Conservation (phyloP, 2,113 vertebrate species). For the Romanogobio albipinnatus region DNA sequence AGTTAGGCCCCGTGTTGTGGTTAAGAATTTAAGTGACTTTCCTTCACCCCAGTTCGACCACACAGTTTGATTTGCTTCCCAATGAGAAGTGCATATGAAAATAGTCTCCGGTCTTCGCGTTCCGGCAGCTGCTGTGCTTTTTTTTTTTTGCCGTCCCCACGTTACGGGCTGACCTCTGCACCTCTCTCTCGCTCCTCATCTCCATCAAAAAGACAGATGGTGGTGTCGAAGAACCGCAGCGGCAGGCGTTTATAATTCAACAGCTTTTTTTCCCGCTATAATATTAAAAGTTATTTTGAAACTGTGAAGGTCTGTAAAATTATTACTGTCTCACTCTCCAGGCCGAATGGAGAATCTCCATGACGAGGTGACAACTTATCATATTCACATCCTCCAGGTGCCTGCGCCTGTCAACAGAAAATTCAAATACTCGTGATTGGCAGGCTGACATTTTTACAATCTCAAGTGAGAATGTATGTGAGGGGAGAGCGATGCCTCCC, state of each 20-base stretch:
- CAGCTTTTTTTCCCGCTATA: slow-evolving; percentile 52
- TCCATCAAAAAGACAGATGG: slow-evolving; percentile 67
- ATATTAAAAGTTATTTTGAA: slow-evolving; percentile 71
- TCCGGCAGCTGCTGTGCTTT: slow-evolving; percentile 28
- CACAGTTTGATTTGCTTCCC: slow-evolving; percentile 48
- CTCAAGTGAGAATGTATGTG: slow-evolving; percentile 74
- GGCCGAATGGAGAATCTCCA: slow-evolving; percentile 69
- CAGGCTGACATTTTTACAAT: slow-evolving; percentile 73
- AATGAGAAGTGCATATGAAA: slow-evolving; percentile 47
- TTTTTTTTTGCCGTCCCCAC: slow-evolving; percentile 26
- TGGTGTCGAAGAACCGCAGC: slow-evolving; percentile 55
- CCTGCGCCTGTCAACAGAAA: slow-evolving; percentile 69
- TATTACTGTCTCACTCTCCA: slow-evolving; percentile 66
- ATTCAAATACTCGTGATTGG: slow-evolving; percentile 78
- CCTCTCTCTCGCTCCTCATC: slow-evolving; percentile 50
- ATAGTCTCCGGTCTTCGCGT: slow-evolving; percentile 37
- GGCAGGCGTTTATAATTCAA: slow-evolving; percentile 60
- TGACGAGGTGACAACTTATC: slow-evolving; percentile 76
- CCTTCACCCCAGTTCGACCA: slow-evolving; percentile 41
- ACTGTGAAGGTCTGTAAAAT: slow-evolving; percentile 63
- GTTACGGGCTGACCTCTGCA: slow-evolving; percentile 45
- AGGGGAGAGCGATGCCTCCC: slow-evolving; percentile 65
- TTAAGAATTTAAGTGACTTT: slow-evolving; percentile 42
- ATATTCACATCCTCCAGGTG: slow-evolving; percentile 68
- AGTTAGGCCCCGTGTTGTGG: slow-evolving; percentile 41